A percentile compares a stretch with the other conserved stretches of the same genome.
Evolutionary conservation across 2,797 vertebrate genomes (phyloP).

Genomic region (Emydoidea blandingii): DNA sequence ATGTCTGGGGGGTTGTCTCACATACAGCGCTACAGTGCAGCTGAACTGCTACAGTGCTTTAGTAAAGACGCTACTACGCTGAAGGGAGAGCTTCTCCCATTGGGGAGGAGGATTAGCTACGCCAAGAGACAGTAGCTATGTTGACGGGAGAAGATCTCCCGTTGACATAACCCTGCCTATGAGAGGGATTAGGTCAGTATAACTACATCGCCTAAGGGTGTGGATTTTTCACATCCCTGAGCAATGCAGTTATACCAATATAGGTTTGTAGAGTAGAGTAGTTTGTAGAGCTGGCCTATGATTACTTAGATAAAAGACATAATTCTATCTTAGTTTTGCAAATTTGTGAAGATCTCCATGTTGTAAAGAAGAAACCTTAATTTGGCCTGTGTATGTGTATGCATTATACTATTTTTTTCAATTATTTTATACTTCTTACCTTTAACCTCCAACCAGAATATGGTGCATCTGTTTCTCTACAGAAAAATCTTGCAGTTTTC

Average conservation of each 20-base stretch:
- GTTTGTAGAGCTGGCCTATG: not conserved
- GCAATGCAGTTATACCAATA: not conserved
- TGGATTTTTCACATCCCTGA: not conserved
- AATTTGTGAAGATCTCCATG: not conserved
- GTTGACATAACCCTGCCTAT: not conserved
- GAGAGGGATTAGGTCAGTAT: not conserved
- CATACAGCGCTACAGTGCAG: not conserved
- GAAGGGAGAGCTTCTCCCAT: not conserved
- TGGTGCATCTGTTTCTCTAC: conserved; percentile 90
- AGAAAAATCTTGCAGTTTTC: conserved; percentile 97
- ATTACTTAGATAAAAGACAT: not conserved
- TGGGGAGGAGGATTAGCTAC: too few relatives aligned
- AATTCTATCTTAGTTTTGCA: not conserved
- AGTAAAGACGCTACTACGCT: not conserved
- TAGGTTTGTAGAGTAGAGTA: not conserved
- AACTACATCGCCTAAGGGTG: not conserved
- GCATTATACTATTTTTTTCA: not conserved
- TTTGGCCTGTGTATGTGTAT: not conserved
- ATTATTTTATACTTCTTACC: conserved; percentile 79
- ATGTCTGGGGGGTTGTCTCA: not conserved
- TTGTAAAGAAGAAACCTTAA: not conserved
- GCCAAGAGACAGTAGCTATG: not conserved
- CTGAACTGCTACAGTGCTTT: not conserved
- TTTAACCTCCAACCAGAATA: conserved; percentile 97
- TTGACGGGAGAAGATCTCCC: not conserved